These are phyloP conservation scores for Sebastes minor DNA, from an alignment of 2,797 vertebrate genomes.

Conservation along the genomic window DNA sequence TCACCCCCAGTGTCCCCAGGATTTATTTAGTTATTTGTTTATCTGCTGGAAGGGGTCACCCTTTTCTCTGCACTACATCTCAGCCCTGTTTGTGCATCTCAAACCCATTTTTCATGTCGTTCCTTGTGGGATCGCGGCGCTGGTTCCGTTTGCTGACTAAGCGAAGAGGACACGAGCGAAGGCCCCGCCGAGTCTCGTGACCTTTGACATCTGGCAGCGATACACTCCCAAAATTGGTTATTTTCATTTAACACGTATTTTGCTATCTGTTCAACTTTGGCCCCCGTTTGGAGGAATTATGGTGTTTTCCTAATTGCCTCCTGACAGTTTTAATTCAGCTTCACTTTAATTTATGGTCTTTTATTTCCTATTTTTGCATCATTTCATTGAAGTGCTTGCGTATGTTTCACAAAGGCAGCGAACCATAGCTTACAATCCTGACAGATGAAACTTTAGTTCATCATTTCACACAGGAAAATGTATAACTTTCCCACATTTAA, in stretches of 20 bases:
- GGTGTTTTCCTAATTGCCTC: conserved; percentile 73
- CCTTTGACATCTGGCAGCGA: conserved; percentile 71
- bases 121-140: conserved; percentile 55
- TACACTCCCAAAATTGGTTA: conserved; percentile 67
- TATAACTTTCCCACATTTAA: background rate
- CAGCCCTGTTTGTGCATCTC: conserved; percentile 78
- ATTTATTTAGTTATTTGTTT: conserved; percentile 89
- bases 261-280: conserved; percentile 77
- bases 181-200: conserved; percentile 73
- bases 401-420: conserved; percentile 18
- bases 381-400: conserved; percentile 33
- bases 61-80: conserved; percentile 64
- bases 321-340: conserved; percentile 74
- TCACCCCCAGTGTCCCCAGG: conserved; percentile 79
- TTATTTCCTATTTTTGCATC: conserved; percentile 70
- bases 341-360: conserved; percentile 62
- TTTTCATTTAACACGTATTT: conserved; percentile 77
- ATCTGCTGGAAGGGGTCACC: conserved; percentile 76
- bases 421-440: conserved; percentile 16
- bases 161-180: conserved; percentile 62
- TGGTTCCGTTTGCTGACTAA: conserved; percentile 76
- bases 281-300: conserved; percentile 71
- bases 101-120: conserved; percentile 77
- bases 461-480: conserved; percentile 57
- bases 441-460: conserved; percentile 40